Evolutionary conservation across 2,113 vertebrate species (phyloP), one percentile per base, ranked within the genome.

Genomic region (Orientallactaga bullata): DNA sequence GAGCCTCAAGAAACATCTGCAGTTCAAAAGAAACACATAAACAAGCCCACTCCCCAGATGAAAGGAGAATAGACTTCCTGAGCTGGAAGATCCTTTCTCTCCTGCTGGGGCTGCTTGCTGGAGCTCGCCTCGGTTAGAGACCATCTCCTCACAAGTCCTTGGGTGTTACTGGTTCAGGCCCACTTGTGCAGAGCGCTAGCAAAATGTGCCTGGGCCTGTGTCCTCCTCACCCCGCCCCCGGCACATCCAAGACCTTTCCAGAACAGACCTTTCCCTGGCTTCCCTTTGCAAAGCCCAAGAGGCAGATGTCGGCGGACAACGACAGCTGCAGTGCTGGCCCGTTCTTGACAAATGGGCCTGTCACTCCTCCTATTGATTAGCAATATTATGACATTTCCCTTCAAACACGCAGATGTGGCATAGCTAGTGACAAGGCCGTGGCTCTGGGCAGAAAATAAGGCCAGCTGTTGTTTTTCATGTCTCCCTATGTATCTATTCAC

Each of bases 281-380:
- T 65, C 97, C 88, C 24, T 28, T 76, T 18, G 65, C 95, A 94
- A 95, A 97, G 88, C 96, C 96, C 94, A 78, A 84, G 93, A 92
- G 95, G 68, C 92, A 85, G 93, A 86, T 85, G 89, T 72, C 42
- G 88, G 93, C 42, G 87, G 96, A 95, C 94, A 95, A 93, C 96
- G 97, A 96, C 98, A 98, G 98, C 98, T 98, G 98, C 98, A 96
- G 93, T 89, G 93, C 97, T 95, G 97, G 95, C 98, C 98, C 37
- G 79, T 90, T 97, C 95, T 92, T 98, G 98, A 98, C 98, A 98
- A 98, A 99, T 98, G 98, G 95, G 97, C 94, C 97, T 98, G 98
- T 98, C 98, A 98, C 91, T 98, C 97, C 97, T 96, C 96, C 97
- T 98, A 98, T 98, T 98, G 98, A 99, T 98, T 98, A 98, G 98